A percentile compares a stretch with the other conserved stretches of the same genome.
These are phyloP conservation scores for Artemisiospiza belli DNA, from an alignment of 2,113 vertebrate genomes.

Conservation along the genomic window DNA sequence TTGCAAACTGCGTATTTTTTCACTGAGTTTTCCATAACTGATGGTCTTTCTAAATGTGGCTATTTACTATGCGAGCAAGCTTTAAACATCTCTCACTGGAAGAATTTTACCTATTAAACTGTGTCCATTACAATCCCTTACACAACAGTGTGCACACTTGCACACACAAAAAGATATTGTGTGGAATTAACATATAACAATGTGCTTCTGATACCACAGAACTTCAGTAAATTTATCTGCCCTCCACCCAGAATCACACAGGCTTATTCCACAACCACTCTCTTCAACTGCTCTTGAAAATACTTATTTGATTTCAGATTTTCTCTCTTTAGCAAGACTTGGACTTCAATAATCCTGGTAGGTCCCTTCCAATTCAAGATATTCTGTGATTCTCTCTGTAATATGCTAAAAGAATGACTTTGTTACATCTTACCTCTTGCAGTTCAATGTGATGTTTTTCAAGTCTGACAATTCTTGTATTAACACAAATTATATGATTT, in stretches of 20 bases:
- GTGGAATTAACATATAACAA: rapidly evolving
- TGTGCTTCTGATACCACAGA: not conserved
- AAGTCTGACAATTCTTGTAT: not conserved
- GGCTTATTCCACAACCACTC: not conserved
- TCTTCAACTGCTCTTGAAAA: not conserved
- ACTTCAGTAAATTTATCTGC: not conserved
- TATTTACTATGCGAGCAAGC: not conserved
- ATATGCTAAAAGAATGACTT: not conserved
- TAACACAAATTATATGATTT: not conserved
- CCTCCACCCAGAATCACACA: not conserved
- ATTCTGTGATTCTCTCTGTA: not conserved
- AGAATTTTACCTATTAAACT: not conserved
- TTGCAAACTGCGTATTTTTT: not conserved
- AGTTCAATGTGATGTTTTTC: not conserved
- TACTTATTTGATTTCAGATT: not conserved
- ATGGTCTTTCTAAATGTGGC: not conserved
- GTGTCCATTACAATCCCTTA: not conserved
- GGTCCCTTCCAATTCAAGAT: not conserved
- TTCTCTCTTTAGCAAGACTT: not conserved
- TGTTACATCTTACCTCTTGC: not conserved
- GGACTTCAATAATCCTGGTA: not conserved
- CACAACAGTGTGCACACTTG: not conserved
- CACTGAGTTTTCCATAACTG: not conserved
- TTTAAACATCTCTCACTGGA: not conserved
- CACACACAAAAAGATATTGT: not conserved